Evolutionary conservation across 35 echinoderm and acorn worm genomes (phyloP).

Genomic region (Ptychodera flava): DNA sequence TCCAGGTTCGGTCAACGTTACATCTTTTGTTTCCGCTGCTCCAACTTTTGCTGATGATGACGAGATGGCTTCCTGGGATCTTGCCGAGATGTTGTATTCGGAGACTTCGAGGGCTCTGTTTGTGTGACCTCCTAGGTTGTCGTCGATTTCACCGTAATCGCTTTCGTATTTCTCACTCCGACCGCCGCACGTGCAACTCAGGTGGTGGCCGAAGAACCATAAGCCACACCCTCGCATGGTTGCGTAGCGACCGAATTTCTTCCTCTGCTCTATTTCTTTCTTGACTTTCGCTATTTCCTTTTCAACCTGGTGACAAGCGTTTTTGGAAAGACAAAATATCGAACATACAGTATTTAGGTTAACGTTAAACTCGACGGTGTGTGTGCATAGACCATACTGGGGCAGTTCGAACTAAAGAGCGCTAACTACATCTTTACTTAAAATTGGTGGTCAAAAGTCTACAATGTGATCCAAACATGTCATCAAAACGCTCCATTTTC

Average conservation of each 20-base stretch:
- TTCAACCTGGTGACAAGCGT: no score
- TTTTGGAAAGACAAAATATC: no score
- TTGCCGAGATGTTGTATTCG: neutral
- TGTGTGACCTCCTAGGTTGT: neutral
- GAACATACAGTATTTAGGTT: no score
- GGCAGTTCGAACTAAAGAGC: no score
- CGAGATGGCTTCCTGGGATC: neutral
- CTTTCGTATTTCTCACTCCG: conserved; percentile 8
- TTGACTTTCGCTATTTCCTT: conserved; percentile 41
- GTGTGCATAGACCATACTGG: no score
- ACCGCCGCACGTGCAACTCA: conserved; percentile 38
- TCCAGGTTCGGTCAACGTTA: no score
- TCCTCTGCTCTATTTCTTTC: conserved; percentile 26
- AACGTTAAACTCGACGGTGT: no score
- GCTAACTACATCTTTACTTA: no score
- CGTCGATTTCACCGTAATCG: neutral
- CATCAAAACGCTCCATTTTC: no score
- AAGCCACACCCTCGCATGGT: conserved; percentile 32
- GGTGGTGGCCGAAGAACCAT: conserved; percentile 46
- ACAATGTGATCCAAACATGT: no score
- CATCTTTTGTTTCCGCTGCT: neutral
- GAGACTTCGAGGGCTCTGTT: neutral
- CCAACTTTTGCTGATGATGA: neutral
- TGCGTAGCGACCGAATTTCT: conserved; percentile 39
- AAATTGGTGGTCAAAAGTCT: no score